These are phyloP conservation scores for Phlogophora meticulosa DNA, from an alignment of 2,888 invertebrate genomes.

Conservation along the genomic window DNA sequence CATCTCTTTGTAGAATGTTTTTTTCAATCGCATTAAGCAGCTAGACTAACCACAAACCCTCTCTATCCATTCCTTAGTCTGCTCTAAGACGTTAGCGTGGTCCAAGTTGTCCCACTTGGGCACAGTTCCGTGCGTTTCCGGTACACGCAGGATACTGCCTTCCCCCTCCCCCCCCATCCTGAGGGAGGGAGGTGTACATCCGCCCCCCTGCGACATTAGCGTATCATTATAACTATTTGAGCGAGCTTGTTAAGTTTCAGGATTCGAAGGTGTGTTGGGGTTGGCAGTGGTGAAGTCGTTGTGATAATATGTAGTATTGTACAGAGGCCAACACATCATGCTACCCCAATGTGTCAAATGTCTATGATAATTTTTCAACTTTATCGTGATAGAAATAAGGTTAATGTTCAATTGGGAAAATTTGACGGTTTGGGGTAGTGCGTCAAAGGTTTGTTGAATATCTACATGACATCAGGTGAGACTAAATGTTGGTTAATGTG, in stretches of 20 bases:
- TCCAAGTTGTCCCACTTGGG: constrained; percentile 63
- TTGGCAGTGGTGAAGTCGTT: not conserved
- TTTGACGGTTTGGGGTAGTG: too few species aligned
- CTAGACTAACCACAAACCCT: not conserved
- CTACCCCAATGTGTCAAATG: too few species aligned
- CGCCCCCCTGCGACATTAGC: constrained; percentile 54
- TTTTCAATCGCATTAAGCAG: not conserved
- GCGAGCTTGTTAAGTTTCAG: constrained; percentile 33
- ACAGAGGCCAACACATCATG: too few species aligned
- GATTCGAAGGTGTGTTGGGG: constrained; percentile 22
- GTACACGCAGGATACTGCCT: constrained; percentile 66
- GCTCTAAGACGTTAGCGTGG: constrained; percentile 59
- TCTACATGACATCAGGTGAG: too few species aligned
- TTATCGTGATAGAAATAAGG: too few species aligned
- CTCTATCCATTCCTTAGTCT: constrained; percentile 47
- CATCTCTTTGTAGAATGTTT: not conserved
- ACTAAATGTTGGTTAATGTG: too few species aligned
- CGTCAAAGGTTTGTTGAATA: too few species aligned
- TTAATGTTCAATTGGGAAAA: too few species aligned
- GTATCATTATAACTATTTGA: constrained; percentile 62
- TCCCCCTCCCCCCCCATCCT: constrained; percentile 50
- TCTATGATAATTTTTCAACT: too few species aligned
- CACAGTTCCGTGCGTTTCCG: constrained; percentile 68
- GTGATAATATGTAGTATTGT: constrained; percentile 7
- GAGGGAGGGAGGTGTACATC: constrained; percentile 45